Base-by-base conservation (phyloP, 1,140 invertebrate species). In the Sitodiplosis mosellana region DNA sequence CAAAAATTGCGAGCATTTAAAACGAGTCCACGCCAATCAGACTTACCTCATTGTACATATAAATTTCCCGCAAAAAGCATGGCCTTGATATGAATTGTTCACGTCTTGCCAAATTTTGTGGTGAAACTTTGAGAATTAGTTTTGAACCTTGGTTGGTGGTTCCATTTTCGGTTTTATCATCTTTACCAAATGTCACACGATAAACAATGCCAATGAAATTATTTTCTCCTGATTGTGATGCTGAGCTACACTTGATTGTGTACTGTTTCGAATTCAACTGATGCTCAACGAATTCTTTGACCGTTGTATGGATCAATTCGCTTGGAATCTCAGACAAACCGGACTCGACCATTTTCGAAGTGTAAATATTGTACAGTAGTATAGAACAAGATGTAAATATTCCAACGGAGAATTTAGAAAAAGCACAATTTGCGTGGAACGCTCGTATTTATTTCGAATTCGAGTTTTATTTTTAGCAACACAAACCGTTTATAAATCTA, bases 31-130 rank as follows among this genome's bases (percentile, higher is more conserved):
- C 34, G 8, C 8, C 8, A 10, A n/a, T n/a, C 8, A 10, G 8
- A 36, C 34, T 27, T 27, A 60, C 49, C 6, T 18, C 49, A 8
- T 45, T 47, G 46, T 63, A 63, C n/a, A 57, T 51, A 14, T 17
- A 51, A 11, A 60, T 53, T 57, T 63, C 59, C 48, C 47, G 33
- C 21, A 36, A 20, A 48, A 48, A 48, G n/a, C 12, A 10, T 3
- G n/a, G 14, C 5, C 14, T 2, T 15, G 20, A n/a, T 7, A 22
- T 22, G 44, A 27, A 45, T 18, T 11, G 15, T 12, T 47, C 34
- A 2, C 46, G 46, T 3, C 46, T 10, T n/a, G 46, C 37, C 21
- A 33, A 17, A 47, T 47, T 47, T 37, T 38, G n/a, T 14, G 34
- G 46, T 20, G 46, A 12, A 37, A 47, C 36, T 47, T 47, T 47